Conservation (phyloP, 2,888 invertebrate species). For the Junonia oenone region DNA sequence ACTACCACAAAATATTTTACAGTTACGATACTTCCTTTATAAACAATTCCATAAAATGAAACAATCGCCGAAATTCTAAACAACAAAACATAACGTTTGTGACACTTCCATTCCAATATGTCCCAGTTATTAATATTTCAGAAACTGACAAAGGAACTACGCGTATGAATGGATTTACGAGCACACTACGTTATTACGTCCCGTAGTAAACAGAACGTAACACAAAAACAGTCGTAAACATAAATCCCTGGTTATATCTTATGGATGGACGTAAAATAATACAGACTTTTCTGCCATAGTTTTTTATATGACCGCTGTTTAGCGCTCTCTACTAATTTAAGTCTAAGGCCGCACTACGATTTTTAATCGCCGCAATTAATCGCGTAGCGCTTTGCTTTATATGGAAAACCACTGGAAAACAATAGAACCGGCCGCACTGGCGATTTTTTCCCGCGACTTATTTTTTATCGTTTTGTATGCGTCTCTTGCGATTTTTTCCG, state of each 20-base stretch:
- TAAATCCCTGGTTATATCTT: background rate
- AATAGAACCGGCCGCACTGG: no score
- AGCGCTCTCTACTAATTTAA: background rate
- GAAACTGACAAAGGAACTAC: background rate
- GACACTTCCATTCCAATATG: background rate
- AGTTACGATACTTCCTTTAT: no score
- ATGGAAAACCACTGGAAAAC: no score
- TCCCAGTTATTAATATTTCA: background rate
- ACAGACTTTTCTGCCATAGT: background rate
- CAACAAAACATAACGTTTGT: background rate
- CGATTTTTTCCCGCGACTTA: no score
- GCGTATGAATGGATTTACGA: background rate
- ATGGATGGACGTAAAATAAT: background rate
- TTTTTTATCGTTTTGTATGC: no score
- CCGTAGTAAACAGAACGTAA: slow-evolving; percentile 1
- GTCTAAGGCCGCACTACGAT: no score
- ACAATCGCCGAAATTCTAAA: no score
- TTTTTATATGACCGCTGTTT: background rate
- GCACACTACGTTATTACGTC: background rate
- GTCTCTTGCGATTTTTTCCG: no score
- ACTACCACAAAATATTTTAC: no score
- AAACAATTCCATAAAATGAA: no score
- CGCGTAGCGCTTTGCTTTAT: no score
- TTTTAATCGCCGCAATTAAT: no score
- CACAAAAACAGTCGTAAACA: slow-evolving; percentile 1